Evolutionary conservation across 1,140 invertebrate genomes (phyloP), one percentile per base, ranked within the genome.

Genomic region (Lepidurus arcticus): DNA sequence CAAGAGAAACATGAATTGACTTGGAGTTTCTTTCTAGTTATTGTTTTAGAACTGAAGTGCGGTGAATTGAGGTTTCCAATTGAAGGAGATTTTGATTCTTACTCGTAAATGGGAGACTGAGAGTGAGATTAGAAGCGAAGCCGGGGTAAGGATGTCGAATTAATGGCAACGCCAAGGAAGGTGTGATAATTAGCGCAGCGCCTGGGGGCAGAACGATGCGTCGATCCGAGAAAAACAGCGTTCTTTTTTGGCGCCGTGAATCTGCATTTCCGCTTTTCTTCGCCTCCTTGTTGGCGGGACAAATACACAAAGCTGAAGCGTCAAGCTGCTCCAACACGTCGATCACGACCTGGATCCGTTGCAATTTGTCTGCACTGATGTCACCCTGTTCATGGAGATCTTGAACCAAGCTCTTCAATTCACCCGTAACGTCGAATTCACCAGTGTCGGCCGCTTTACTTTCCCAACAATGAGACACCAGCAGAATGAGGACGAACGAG

Each of bases 31-130:
- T 34, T 34, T 34, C 34, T 34, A 34, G 2, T 4, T 34, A 34
- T 34, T 34, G 34, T 34, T 34, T 34, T 34, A 34, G 34, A 34
- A 34, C 34, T 34, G 34, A 2, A 34, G 1, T 3, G 34, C 34
- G 34, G 34, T 34, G 34, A 34, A 4, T 34, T 3, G 34, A 34
- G 34, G 0, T 34, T 34, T 34, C 2, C 0, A 34, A 34, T 34
- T 0, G 16, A 44, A 21, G 7, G n/a, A 43, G 16, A 79, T 79
- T 47, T 75, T 10, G 44, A 44, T 75, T 90, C 91, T 90, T 85
- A 94, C 93, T 93, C 82, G 92, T 92, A 83, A 94, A 92, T n/a
- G 93, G 93, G 80, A 94, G 88, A 85, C 92, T 93, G 82, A 94
- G 90, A 42, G 92, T 91, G 86, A 94, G 88, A 82, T 94, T 94